A percentile compares a stretch with the other conserved stretches of the same genome.
phyloP scores from a whole-genome alignment of 2,797 vertebrate species.

The Sebastes cheni region DNA sequence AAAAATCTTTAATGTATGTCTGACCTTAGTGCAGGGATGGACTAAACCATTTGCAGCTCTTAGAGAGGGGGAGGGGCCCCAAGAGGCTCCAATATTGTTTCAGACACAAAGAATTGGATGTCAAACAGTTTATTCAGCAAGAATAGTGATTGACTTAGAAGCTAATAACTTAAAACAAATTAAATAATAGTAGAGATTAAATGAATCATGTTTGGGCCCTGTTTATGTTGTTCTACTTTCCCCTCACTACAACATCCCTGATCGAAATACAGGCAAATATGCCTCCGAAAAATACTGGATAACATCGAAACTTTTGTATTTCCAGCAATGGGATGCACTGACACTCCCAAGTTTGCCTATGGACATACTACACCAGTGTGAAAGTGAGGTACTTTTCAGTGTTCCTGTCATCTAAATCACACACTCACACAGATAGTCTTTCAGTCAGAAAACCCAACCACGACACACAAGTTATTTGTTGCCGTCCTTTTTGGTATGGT shows the following conservation, averaged over 20 bases:
- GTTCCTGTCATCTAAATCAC: constrained; percentile 15
- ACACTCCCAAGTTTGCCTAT: neutral
- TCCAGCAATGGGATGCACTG: neutral
- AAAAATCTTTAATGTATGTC: neutral
- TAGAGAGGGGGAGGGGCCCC: neutral
- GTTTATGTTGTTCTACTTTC: neutral
- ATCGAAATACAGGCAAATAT: neutral
- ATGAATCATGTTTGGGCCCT: neutral
- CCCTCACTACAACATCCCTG: neutral
- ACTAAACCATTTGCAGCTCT: neutral
- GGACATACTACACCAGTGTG: neutral
- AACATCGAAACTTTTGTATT: neutral
- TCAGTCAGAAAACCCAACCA: constrained; percentile 14
- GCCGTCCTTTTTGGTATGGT: constrained; percentile 2
- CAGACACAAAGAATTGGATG: neutral
- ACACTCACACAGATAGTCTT: constrained; percentile 11
- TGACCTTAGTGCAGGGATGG: neutral
- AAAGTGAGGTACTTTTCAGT: constrained; percentile 1
- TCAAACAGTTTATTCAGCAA: neutral
- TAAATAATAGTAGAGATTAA: too few species aligned
- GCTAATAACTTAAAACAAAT: neutral
- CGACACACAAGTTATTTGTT: constrained; percentile 31
- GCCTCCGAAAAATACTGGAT: neutral
- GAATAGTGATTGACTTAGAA: neutral
- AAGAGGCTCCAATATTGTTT: neutral